Evolutionary conservation across 2,888 invertebrate genomes (phyloP).

Genomic region (Tyria jacobaeae): DNA sequence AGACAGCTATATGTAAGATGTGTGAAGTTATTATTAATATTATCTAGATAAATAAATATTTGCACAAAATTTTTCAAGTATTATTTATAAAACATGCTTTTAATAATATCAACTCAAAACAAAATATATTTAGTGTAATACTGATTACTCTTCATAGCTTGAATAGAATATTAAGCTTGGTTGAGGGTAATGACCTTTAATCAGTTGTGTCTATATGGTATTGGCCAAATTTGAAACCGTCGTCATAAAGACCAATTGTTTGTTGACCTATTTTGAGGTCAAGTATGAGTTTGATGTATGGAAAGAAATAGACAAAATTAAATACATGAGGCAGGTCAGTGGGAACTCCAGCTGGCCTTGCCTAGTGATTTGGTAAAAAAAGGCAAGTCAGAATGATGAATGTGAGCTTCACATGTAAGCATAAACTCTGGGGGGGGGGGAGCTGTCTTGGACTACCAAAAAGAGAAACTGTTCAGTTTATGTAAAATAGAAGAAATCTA

Average conservation of each 20-base stretch:
- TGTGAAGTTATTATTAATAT: no score
- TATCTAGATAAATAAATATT: no score
- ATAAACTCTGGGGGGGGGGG: no score
- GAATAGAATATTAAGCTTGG: not conserved
- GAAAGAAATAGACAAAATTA: not conserved
- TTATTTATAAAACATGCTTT: not conserved
- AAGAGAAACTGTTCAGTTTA: not conserved
- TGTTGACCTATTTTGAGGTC: constrained; percentile 15
- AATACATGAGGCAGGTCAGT: not conserved
- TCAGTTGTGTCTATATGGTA: not conserved
- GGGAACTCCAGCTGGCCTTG: no score
- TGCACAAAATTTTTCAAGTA: no score
- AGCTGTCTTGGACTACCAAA: no score
- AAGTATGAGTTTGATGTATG: not conserved
- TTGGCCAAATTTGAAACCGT: not conserved
- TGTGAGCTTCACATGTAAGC: no score
- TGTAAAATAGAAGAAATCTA: not conserved
- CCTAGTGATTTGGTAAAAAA: no score
- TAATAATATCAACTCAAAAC: not conserved
- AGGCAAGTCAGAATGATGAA: no score
- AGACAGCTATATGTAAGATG: no score
- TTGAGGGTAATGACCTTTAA: constrained; percentile 9
- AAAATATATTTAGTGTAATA: not conserved
- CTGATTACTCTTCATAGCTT: not conserved
- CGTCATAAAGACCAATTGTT: constrained; percentile 8